Percentiles rank a stretch among this genome's conserved stretches.
Conservation (phyloP, 2,888 invertebrate species). For the Parelbella ahira region DNA sequence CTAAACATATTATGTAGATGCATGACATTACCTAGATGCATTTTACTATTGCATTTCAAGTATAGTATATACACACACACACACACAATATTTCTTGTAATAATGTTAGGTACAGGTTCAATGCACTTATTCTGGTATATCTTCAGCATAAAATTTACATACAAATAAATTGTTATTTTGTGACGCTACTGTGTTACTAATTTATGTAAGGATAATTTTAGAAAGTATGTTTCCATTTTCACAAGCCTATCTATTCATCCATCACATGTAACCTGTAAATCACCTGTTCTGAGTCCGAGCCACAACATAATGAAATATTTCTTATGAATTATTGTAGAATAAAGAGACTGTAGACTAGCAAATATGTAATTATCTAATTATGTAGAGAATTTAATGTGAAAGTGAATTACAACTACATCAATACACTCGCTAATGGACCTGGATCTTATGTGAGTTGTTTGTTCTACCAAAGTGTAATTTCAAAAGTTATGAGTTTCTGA, state of each 20-base stretch:
- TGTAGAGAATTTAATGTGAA: conserved; percentile 25
- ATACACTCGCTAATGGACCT: conserved; percentile 35
- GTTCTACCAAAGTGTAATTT: conserved; percentile 64
- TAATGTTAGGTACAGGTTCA: conserved; percentile 1
- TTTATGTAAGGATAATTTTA: conserved; percentile 14
- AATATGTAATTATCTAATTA: conserved; percentile 34
- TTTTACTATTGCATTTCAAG: conserved; percentile 20
- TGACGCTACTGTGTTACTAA: conserved; percentile 5
- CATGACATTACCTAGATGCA: no score
- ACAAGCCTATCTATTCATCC: conserved; percentile 13
- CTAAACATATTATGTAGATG: no score
- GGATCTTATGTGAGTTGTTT: conserved; percentile 45
- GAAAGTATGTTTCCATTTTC: conserved; percentile 16
- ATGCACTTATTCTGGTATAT: conserved; percentile 14
- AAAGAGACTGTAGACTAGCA: conserved; percentile 31
- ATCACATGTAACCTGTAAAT: conserved; percentile 15
- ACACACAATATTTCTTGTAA: conserved; percentile 1
- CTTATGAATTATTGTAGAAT: conserved; percentile 35
- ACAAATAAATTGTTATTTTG: conserved; percentile 11
- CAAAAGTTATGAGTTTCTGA: conserved; percentile 37
- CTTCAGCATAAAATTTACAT: conserved; percentile 13
- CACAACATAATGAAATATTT: conserved; percentile 29
- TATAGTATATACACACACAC: neutral
- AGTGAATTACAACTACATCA: conserved; percentile 13
- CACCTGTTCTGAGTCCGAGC: conserved; percentile 26